A percentile compares a stretch with the other conserved stretches of the same genome.
Evolutionary conservation across 2,888 invertebrate species (phyloP).

Genomic region (Rhagonycha fulva): DNA sequence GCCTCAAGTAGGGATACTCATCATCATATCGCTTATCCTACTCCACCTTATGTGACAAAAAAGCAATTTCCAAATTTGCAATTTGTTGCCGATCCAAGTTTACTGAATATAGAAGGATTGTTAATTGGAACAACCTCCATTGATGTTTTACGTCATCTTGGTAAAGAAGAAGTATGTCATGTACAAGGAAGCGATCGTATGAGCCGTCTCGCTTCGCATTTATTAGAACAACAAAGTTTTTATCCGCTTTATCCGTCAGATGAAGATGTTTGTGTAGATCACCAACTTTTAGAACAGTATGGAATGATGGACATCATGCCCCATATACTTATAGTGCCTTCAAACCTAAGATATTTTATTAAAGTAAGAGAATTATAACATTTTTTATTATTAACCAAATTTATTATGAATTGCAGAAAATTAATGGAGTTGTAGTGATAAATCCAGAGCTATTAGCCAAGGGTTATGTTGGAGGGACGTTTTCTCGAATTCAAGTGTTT

Average conservation of each 20-base stretch:
- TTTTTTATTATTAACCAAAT: background rate
- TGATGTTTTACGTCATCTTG: slow-evolving; percentile 82
- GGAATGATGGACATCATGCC: slow-evolving; percentile 76
- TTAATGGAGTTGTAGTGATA: slow-evolving; percentile 77
- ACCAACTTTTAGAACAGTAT: slow-evolving; percentile 70
- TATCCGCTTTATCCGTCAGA: slow-evolving; percentile 82
- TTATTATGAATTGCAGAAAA: slow-evolving; percentile 62
- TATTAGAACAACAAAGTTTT: slow-evolving; percentile 77
- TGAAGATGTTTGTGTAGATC: slow-evolving; percentile 69
- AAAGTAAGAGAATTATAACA: slow-evolving; percentile 62
- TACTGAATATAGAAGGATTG: slow-evolving; percentile 76
- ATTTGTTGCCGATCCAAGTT: slow-evolving; percentile 80
- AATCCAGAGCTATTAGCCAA: slow-evolving; percentile 86
- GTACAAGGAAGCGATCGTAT: slow-evolving; percentile 63
- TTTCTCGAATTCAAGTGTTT: slow-evolving; percentile 68
- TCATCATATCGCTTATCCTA: slow-evolving; percentile 81
- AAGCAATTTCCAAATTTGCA: slow-evolving; percentile 65
- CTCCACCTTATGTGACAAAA: slow-evolving; percentile 70
- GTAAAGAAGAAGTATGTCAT: slow-evolving; percentile 71
- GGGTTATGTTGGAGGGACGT: slow-evolving; percentile 76
- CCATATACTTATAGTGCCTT: slow-evolving; percentile 82
- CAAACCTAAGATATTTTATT: slow-evolving; percentile 81
- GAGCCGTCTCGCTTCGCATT: slow-evolving; percentile 73
- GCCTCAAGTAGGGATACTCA: slow-evolving; percentile 79
- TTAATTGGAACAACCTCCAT: slow-evolving; percentile 79